Percentiles rank a stretch among this genome's conserved stretches.
These are phyloP conservation scores for Esox lucius DNA, from an alignment of 2,797 vertebrate species.

Conservation along the genomic window DNA sequence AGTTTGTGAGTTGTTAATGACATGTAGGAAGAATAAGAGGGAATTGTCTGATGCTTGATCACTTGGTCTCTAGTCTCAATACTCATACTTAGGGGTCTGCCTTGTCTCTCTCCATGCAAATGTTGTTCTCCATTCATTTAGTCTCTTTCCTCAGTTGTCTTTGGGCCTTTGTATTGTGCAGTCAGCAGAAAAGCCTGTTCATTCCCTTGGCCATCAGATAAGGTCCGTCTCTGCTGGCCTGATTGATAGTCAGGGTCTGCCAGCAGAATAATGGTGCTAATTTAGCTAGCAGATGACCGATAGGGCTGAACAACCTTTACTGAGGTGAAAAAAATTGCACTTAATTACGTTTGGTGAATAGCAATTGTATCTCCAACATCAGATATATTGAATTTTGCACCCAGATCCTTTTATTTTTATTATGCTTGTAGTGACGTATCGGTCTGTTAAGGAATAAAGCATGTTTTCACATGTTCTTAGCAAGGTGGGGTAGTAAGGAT, in stretches of 20 bases:
- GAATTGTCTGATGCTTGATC: background rate
- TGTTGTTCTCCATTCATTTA: background rate
- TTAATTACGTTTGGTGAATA: slow-evolving; percentile 50
- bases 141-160: slow-evolving; percentile 1
- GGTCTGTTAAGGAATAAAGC: background rate
- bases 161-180: slow-evolving; percentile 30
- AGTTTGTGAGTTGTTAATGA: too few species aligned
- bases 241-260: slow-evolving; percentile 67
- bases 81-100: background rate
- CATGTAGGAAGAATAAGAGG: background rate
- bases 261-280: slow-evolving; percentile 72
- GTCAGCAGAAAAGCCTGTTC: slow-evolving; percentile 44
- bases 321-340: slow-evolving; percentile 39
- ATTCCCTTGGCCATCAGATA: slow-evolving; percentile 67
- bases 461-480: background rate
- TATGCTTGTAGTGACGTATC: background rate
- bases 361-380: slow-evolving; percentile 20
- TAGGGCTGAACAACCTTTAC: slow-evolving; percentile 64
- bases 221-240: slow-evolving; percentile 57
- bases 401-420: background rate
- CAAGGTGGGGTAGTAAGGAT: background rate
- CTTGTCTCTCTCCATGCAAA: background rate
- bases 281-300: slow-evolving; percentile 75
- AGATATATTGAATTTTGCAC: slow-evolving; percentile 8
- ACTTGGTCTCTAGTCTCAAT: background rate